Conservation (phyloP, 2,888 invertebrate species). For the Nomada fucata region DNA sequence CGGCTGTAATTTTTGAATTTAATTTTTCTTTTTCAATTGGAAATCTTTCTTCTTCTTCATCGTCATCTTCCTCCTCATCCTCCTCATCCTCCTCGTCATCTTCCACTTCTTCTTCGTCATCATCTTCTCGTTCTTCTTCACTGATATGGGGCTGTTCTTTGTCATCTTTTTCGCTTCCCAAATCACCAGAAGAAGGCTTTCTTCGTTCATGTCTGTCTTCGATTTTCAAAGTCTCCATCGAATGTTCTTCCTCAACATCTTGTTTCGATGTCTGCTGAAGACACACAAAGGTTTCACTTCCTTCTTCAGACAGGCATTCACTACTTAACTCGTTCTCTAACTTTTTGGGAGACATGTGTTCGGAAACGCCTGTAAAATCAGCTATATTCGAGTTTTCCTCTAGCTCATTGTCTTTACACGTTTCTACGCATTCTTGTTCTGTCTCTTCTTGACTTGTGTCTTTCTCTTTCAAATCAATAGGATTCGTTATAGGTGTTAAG, state of each 20-base stretch:
- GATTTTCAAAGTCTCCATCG: neutral
- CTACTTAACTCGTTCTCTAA: constrained; percentile 54
- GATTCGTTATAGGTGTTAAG: neutral
- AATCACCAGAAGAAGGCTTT: constrained; percentile 45
- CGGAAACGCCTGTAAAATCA: constrained; percentile 56
- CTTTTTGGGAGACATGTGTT: constrained; percentile 59
- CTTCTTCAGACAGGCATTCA: constrained; percentile 41
- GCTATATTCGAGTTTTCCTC: constrained; percentile 66
- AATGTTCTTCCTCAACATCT: constrained; percentile 22
- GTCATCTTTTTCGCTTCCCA: constrained; percentile 65
- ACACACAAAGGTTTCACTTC: neutral
- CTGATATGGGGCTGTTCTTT: constrained; percentile 42
- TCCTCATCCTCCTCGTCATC: constrained; percentile 57
- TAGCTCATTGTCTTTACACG: constrained; percentile 50
- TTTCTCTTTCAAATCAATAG: neutral
- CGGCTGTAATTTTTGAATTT: constrained; percentile 4
- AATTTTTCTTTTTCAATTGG: constrained; percentile 75
- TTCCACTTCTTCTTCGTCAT: constrained; percentile 58
- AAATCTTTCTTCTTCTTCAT: constrained; percentile 72
- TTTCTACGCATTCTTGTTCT: neutral
- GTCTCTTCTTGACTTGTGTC: constrained; percentile 21
- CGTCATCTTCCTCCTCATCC: constrained; percentile 53
- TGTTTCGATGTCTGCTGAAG: constrained; percentile 12
- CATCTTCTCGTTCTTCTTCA: constrained; percentile 66
- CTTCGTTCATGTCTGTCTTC: neutral